Conservation (phyloP, 2,797 vertebrate genomes). For the Dicrostonyx torquatus region DNA sequence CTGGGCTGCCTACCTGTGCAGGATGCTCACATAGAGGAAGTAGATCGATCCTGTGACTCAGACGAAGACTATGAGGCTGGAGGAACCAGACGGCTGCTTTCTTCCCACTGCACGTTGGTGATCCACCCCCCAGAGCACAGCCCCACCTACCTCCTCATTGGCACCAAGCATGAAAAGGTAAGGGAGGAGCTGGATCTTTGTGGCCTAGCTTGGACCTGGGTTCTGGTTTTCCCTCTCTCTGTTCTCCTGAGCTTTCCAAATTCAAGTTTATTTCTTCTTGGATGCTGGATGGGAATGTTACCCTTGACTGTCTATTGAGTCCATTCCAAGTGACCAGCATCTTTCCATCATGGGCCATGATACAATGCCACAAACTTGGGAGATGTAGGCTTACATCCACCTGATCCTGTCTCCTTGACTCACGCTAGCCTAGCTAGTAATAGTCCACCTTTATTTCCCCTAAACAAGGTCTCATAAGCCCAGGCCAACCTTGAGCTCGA, state of each 20-base stretch:
- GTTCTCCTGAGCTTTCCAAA: background rate
- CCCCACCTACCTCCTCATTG: slow-evolving; percentile 96
- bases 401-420: background rate
- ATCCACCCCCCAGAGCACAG: slow-evolving; percentile 95
- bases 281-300: background rate
- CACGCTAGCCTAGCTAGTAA: background rate
- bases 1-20: slow-evolving; percentile 91
- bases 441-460: background rate
- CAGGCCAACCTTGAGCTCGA: background rate
- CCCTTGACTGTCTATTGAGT: background rate
- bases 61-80: slow-evolving; percentile 95
- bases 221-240: background rate
- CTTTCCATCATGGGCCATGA: background rate
- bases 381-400: background rate
- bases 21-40: slow-evolving; percentile 92
- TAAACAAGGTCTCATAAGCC: background rate
- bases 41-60: slow-evolving; percentile 96
- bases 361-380: background rate
- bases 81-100: slow-evolving; percentile 90
- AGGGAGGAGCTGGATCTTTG: background rate
- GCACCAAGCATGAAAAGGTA: slow-evolving; percentile 97
- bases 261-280: slow-evolving; percentile 6
- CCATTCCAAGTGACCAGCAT: background rate
- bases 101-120: slow-evolving; percentile 94
- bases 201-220: background rate